Conservation (phyloP, 2,113 vertebrate species). For the Pterocles gutturalis region DNA sequence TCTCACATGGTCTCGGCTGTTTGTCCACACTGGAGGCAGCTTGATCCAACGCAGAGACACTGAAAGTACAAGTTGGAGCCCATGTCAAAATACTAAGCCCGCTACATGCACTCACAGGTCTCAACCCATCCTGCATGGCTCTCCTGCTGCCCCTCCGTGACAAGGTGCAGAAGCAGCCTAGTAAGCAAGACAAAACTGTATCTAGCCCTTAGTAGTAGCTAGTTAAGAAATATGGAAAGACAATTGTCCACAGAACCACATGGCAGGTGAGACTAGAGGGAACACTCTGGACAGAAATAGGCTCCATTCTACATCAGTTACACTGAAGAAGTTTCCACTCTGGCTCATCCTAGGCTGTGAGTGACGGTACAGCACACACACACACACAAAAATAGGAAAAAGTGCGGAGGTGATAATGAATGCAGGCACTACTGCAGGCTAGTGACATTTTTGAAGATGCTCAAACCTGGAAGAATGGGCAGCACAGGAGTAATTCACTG, state of each 20-base stretch:
- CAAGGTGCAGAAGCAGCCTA: background rate
- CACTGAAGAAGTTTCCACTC: background rate
- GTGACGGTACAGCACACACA: background rate
- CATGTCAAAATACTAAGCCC: background rate
- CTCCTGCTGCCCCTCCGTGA: background rate
- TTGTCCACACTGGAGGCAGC: slow-evolving; percentile 89
- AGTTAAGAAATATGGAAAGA: background rate
- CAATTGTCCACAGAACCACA: background rate
- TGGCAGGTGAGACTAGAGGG: background rate
- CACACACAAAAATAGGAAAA: background rate
- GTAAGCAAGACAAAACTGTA: background rate
- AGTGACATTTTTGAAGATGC: background rate
- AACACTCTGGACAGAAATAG: background rate
- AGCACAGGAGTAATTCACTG: background rate
- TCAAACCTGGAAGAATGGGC: background rate
- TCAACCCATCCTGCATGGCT: accelerated
- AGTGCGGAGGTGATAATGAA: background rate
- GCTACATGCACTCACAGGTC: background rate
- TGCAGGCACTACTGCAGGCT: background rate
- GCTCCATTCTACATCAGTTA: background rate
- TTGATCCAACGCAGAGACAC: slow-evolving; percentile 98
- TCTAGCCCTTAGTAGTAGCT: background rate
- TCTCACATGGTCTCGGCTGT: slow-evolving; percentile 83
- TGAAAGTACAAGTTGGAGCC: slow-evolving; percentile 66
- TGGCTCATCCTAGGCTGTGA: background rate